Conservation (phyloP, 1,140 invertebrate genomes). For the Thalassaphorura encarpata region DNA sequence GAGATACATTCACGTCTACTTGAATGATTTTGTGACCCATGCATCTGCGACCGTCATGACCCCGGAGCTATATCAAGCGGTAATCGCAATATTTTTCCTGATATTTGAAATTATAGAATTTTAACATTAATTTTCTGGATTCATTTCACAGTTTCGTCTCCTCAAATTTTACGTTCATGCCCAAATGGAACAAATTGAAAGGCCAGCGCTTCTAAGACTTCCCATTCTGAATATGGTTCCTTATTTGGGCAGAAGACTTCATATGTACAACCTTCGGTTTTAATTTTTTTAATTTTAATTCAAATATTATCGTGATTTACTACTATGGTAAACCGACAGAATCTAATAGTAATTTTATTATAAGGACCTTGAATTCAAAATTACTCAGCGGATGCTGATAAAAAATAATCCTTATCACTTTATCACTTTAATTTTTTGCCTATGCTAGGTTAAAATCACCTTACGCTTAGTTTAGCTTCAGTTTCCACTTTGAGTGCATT, state of each 20-base stretch:
- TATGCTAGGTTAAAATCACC: too few species aligned
- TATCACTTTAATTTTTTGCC: too few species aligned
- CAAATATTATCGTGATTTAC: too few species aligned
- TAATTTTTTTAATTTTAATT: too few species aligned
- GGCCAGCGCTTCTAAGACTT: neutral
- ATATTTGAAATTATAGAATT: neutral
- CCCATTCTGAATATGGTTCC: neutral
- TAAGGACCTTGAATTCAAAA: too few species aligned
- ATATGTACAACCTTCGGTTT: neutral
- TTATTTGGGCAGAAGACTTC: neutral
- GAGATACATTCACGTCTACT: neutral
- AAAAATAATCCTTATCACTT: too few species aligned
- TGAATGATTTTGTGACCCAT: constrained; percentile 1
- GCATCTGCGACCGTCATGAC: neutral
- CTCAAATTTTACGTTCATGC: constrained; percentile 1
- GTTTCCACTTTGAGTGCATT: too few species aligned
- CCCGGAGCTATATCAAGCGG: neutral
- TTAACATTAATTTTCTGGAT: neutral
- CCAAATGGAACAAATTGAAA: neutral
- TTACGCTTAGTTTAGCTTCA: too few species aligned
- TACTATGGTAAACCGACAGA: too few species aligned
- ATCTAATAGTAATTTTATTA: too few species aligned
- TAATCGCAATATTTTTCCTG: neutral
- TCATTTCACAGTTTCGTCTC: constrained; percentile 1
- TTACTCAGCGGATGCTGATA: too few species aligned